Evolutionary conservation across 2,113 vertebrate genomes (phyloP).

Genomic region (Serinus canaria): DNA sequence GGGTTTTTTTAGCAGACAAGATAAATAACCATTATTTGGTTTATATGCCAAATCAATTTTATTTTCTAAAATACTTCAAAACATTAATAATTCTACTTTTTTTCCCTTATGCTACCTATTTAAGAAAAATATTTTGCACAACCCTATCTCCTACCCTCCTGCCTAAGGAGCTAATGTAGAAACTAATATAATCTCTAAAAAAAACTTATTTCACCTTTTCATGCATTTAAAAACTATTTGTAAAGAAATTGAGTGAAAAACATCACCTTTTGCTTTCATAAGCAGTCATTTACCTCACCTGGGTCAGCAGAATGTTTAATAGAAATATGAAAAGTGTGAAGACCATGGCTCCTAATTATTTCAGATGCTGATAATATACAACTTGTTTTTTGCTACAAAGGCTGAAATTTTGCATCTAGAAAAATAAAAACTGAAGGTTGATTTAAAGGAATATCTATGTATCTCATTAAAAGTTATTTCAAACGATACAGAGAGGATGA

Average conservation of each 20-base stretch:
- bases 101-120: not conserved
- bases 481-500: not conserved
- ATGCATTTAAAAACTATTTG: not conserved
- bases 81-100: not conserved
- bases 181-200: not conserved
- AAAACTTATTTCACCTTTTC: not conserved
- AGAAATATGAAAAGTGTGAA: not conserved
- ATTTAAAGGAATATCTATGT: not conserved
- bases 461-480: not conserved
- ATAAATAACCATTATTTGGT: not conserved
- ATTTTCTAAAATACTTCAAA: not conserved
- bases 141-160: not conserved
- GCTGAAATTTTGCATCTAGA: not conserved
- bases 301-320: not conserved
- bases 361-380: not conserved
- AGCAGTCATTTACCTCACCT: not conserved
- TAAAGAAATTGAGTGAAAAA: not conserved
- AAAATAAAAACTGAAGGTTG: not conserved
- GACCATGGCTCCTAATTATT: not conserved
- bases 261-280: not conserved
- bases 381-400: not conserved
- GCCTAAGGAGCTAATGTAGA: not conserved
- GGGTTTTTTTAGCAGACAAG: not conserved
- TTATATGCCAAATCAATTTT: not conserved
- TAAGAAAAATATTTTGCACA: not conserved